Conservation (phyloP, 2,888 invertebrate genomes). For the Auanema sp. region DNA sequence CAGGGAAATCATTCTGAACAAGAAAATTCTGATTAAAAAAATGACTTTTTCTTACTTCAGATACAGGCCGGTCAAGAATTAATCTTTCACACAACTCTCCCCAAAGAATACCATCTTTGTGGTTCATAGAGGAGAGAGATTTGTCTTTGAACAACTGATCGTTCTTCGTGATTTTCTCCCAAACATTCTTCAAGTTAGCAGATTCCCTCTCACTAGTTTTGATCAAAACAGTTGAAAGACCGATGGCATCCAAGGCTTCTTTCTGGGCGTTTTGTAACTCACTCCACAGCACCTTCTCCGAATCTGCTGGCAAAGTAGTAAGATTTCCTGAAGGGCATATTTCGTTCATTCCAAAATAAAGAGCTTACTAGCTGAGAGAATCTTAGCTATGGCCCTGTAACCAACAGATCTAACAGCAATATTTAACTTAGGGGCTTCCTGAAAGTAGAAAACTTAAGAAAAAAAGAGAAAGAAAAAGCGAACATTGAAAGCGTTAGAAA, state of each 20-base stretch:
- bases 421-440: slow-evolving; percentile 28
- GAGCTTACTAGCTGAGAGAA: slow-evolving; percentile 22
- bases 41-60: slow-evolving; percentile 1
- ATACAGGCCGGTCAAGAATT: slow-evolving; percentile 19
- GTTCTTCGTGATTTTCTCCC: slow-evolving; percentile 27
- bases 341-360: no score
- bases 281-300: slow-evolving; percentile 19
- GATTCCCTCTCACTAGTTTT: slow-evolving; percentile 20
- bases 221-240: slow-evolving; percentile 29
- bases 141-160: slow-evolving; percentile 39
- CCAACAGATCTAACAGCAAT: slow-evolving; percentile 30
- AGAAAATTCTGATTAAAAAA: background rate
- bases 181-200: slow-evolving; percentile 22
- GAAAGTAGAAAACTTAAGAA: no score
- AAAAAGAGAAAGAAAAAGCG: background rate
- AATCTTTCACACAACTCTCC: slow-evolving; percentile 28
- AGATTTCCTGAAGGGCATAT: slow-evolving; percentile 24
- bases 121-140: slow-evolving; percentile 22
- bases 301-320: slow-evolving; percentile 21
- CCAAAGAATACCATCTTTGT: slow-evolving; percentile 36
- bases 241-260: slow-evolving; percentile 35
- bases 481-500: background rate
- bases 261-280: slow-evolving; percentile 36
- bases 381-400: slow-evolving; percentile 23
- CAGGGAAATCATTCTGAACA: slow-evolving; percentile 5